Base-by-base conservation (phyloP, 2,888 invertebrate species). In the Phragmatobia fuliginosa region DNA sequence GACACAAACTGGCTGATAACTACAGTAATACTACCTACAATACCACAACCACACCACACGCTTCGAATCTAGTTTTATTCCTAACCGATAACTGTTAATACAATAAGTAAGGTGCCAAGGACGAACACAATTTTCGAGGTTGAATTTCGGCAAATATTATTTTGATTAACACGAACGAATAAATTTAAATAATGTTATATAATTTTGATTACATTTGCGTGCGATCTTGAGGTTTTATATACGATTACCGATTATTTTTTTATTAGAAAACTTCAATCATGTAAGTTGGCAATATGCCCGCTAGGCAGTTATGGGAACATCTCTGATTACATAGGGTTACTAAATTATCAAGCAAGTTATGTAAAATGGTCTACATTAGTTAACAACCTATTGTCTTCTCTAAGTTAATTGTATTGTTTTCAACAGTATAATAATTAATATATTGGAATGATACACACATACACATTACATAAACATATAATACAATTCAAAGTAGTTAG, bases 101-200 rank as follows among this genome's bases (percentile, higher is more conserved):
- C 18, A 38, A 61, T 61, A 38, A 38, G 16, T 62, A 62, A 38
- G 28, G 16, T 62, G 28, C 38, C 38, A 28, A 38, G 61, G 61
- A 18, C 18, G 2, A 62, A 38, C 25, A 61, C 10, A 41, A n/a
- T 18, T 2, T 25, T 62, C 25, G 16, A 14, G 38, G 38, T 38
- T 28, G 8, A 18, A 28, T 62, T 38, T 16, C 8, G 25, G 25
- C 25, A 28, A 18, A 14, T 16, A 36, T 61, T 61, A 36, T n/a
- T 52, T 52, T 52, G n/a, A 52, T 52, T 25, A 52, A 25, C 25
- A 52, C 25, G 49, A 52, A n/a, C n/a, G n/a, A 49, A 49, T 49
- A n/a, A 11, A 49, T 10, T 10, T 8, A n/a, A 49, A n/a, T n/a
- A 49, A 1, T 8, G 49, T 52, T 25, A 25, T 25, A 11, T 25